Evolutionary conservation across 2,888 invertebrate species (phyloP), one percentile per base, ranked within the genome.

Genomic region (Acleris cristana): DNA sequence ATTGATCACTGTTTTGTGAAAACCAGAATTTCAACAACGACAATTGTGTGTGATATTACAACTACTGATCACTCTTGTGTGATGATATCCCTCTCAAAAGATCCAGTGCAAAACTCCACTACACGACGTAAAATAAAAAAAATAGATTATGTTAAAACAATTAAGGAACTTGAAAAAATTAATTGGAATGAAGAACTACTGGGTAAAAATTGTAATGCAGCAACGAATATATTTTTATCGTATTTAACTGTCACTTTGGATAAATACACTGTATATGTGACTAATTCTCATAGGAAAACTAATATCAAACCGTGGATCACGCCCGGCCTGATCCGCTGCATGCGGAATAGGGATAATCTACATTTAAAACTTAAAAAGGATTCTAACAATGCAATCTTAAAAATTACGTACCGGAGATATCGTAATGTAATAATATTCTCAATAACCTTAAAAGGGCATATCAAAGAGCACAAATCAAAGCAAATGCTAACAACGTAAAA

Each of bases 61-160:
- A 23, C 23, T 1, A 58, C 58, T 18, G 57, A 57, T 16, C 56
- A 57, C 34, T 57, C 56, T 23, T 57, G 56, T 45, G 56, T 57
- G 1, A 57, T 57, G 56, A 21, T 57, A 19, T 57, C 56, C 1
- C 44, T 57, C 5, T 21, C 44, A 21, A 45, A 21, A 2, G 1
- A 5, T 14, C 45, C 44, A 21, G 44, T 5, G 16, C 6, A 10
- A 21, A 8, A 5, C 4, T 2, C 52, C 2, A 45, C 3, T 3
- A 57, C 16, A 3, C 34, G 14, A 57, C 56, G 56, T 16, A 57
- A 57, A 14, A 45, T 57, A 6, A 57, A 57, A 16, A 57, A 57
- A 57, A 45, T 18, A 16, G 23, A 57, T 14, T 57, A 57, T 16
- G 18, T 8, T 23, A 19, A 12, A 5, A 44, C 45, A 21, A 45